Percentiles rank a stretch among this genome's conserved stretches.
Evolutionary conservation across 2,888 invertebrate genomes (phyloP).

Genomic region (Sericinus montela): DNA sequence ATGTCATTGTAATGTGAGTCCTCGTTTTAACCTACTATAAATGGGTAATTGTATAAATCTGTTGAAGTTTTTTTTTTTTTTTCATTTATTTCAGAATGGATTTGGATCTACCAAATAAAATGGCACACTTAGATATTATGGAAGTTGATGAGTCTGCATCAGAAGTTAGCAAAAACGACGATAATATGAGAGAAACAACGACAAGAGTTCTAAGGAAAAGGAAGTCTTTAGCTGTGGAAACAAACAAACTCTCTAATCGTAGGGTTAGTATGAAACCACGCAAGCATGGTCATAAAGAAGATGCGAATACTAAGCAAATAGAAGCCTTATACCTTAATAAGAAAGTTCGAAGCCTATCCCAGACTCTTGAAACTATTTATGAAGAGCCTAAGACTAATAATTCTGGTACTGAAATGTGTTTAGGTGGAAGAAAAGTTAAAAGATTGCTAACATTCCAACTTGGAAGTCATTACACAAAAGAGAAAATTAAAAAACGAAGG

Average conservation of each 20-base stretch:
- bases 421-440: conserved; percentile 77
- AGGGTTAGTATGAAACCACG: conserved; percentile 71
- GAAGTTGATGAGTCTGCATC: conserved; percentile 45
- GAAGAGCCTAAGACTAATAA: conserved; percentile 78
- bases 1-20: too few species aligned
- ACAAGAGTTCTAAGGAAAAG: conserved; percentile 60
- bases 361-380: conserved; percentile 81
- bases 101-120: conserved; percentile 60
- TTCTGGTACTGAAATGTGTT: conserved; percentile 55
- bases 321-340: conserved; percentile 79
- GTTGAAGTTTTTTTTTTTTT: too few species aligned
- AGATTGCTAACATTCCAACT: conserved; percentile 78
- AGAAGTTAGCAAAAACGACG: conserved; percentile 30
- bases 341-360: conserved; percentile 69
- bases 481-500: conserved; percentile 78
- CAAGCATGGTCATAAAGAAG: conserved; percentile 57
- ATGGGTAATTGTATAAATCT: too few species aligned
- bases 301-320: conserved; percentile 63
- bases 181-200: conserved; percentile 35
- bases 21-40: too few species aligned
- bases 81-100: conserved; percentile 32
- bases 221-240: conserved; percentile 53
- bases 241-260: conserved; percentile 59
- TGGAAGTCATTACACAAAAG: conserved; percentile 70
- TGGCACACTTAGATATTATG: conserved; percentile 72